Evolutionary conservation across 2,113 vertebrate species (phyloP), one percentile per base, ranked within the genome.

Genomic region (Datnioides undecimradiatus): DNA sequence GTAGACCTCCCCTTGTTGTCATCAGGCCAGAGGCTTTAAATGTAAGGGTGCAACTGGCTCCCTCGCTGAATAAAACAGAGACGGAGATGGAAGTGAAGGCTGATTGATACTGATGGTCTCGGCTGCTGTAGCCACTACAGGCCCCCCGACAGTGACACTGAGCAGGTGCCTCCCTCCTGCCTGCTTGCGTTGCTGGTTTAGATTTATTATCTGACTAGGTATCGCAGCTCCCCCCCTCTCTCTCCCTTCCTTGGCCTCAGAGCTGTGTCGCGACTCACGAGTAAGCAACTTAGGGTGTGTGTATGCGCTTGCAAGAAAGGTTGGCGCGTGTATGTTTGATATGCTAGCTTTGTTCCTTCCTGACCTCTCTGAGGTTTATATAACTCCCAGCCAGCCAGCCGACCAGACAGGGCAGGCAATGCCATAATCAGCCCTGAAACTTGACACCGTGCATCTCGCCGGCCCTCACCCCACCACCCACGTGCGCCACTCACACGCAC

Each of bases 371-470:
- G 62, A 86, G 80, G 83, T 94, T 94, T 94, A 51, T 86, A 79
- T 93, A 92, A 92, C 78, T 90, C 83, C 25, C 29, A 83, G 87
- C 60, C 80, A 51, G 48, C 6, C 55, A 77, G 73, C 57, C 36
- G 57, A 78, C 59, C 58, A 82, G 79, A 90, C 80, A 67, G 86
- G 88, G 73, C 88, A 73, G 57, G 27, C 82, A 67, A 62, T 72
- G 41, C 80, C 86, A 86, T 92, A 93, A 93, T 88, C 92, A 36
- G 67, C 65, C 84, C 70, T 92, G 93, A 93, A 95, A 94, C 51
- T 17, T 73, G 90, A 93, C 91, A 93, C 82, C 87, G 80, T 69
- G 63, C 83, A 63, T 84, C 91, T 90, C 68, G 59, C 66, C 23
- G 52, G 69, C 12, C 1, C 82, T 76, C 40, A 4, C 14, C 21